These are phyloP conservation scores for Tragelaphus imberbis DNA, from an alignment of 2,113 vertebrate genomes.

Conservation along the genomic window DNA sequence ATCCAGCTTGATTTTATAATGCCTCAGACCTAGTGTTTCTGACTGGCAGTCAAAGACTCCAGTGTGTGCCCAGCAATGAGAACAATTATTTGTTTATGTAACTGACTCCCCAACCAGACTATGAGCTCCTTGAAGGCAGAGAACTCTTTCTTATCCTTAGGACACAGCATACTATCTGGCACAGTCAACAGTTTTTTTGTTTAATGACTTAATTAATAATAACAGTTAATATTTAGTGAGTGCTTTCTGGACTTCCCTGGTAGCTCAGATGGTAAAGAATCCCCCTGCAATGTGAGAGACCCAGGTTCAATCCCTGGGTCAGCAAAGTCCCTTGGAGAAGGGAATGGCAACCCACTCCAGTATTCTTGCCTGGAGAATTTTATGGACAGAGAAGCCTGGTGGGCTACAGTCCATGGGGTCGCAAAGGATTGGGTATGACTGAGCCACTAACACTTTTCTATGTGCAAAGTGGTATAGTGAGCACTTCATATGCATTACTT, in stretches of 20 bases:
- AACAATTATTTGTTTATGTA: slow-evolving; percentile 66
- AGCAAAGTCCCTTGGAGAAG: not conserved
- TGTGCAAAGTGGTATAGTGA: not conserved
- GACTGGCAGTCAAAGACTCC: slow-evolving; percentile 60
- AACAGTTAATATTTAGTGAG: slow-evolving; percentile 30
- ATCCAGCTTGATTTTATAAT: slow-evolving; percentile 59
- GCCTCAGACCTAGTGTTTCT: slow-evolving; percentile 21
- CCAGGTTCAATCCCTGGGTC: not conserved
- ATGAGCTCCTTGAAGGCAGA: slow-evolving; percentile 71
- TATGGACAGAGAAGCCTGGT: not conserved
- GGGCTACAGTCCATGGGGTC: not conserved
- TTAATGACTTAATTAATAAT: slow-evolving; percentile 13
- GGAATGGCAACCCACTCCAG: not conserved
- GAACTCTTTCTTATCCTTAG: slow-evolving; percentile 37
- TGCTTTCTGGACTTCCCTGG: not conserved
- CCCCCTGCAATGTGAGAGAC: not conserved
- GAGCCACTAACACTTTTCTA: not conserved
- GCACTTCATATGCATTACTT: not conserved
- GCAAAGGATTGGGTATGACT: not conserved
- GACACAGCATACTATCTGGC: not conserved
- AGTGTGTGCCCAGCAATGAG: slow-evolving; percentile 52
- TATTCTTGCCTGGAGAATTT: not conserved
- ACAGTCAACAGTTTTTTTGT: not conserved
- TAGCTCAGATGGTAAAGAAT: not conserved
- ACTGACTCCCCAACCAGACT: slow-evolving; percentile 56